These are phyloP conservation scores for Lordiphosa clarofinis DNA, from an alignment of 1,140 invertebrate species.

Conservation along the genomic window DNA sequence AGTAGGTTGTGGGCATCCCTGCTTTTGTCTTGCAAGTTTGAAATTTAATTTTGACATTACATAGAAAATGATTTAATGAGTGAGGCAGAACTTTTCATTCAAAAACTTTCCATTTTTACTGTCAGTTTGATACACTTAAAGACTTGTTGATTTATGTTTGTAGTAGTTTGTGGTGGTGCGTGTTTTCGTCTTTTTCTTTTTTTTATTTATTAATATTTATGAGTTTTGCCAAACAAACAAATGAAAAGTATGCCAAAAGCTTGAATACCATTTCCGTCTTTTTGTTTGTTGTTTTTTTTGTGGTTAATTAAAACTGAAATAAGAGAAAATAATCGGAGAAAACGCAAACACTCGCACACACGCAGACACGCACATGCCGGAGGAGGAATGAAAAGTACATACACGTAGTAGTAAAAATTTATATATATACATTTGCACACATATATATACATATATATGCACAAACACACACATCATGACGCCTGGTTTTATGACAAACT, in stretches of 20 bases:
- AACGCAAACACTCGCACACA: not conserved
- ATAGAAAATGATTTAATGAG: too few species aligned
- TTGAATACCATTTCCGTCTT: slow-evolving; percentile 23
- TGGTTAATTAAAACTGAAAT: slow-evolving; percentile 50
- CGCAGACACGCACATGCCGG: slow-evolving; percentile 3
- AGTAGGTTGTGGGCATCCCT: too few species aligned
- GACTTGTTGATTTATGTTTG: slow-evolving; percentile 63
- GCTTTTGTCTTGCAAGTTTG: too few species aligned
- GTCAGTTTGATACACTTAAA: slow-evolving; percentile 42
- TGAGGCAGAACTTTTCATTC: too few species aligned
- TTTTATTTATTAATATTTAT: slow-evolving; percentile 46
- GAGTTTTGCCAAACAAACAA: slow-evolving; percentile 45
- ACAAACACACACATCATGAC: not conserved
- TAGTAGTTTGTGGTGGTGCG: slow-evolving; percentile 52
- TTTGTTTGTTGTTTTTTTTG: slow-evolving; percentile 11
- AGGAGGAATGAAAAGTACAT: slow-evolving; percentile 4
- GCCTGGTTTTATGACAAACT: slow-evolving; percentile 33
- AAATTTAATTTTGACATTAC: too few species aligned
- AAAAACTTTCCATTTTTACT: slow-evolving; percentile 4
- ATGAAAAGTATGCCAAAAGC: slow-evolving; percentile 19
- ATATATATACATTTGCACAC: not conserved
- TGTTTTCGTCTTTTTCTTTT: slow-evolving; percentile 29
- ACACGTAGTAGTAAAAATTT: slow-evolving; percentile 4
- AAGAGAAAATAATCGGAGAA: slow-evolving; percentile 17
- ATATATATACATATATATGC: not conserved